Conservation (phyloP, 2,113 vertebrate genomes). For the Cichladusa arquata region DNA sequence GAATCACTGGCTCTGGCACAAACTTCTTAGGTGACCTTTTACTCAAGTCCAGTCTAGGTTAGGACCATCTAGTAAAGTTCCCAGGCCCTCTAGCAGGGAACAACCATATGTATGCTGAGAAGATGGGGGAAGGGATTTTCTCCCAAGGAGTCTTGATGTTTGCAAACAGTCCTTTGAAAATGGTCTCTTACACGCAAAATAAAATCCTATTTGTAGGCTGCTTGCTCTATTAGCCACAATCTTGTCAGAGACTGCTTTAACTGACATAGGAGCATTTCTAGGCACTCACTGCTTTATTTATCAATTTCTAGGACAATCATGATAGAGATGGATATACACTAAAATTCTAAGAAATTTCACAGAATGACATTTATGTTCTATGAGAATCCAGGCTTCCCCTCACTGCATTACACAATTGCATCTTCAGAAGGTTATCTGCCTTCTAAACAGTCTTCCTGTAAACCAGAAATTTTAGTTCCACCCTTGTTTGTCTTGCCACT, state of each 20-base stretch:
- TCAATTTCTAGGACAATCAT: not conserved
- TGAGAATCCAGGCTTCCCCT: not conserved
- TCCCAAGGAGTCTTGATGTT: not conserved
- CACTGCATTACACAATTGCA: not conserved
- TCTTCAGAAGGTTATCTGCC: not conserved
- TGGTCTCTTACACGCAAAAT: not conserved
- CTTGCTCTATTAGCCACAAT: not conserved
- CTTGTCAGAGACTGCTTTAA: not conserved
- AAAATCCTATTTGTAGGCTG: not conserved
- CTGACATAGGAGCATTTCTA: not conserved
- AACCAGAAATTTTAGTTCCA: not conserved
- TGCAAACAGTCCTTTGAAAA: not conserved
- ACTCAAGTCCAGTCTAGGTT: not conserved
- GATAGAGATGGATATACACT: not conserved
- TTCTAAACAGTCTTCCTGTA: not conserved
- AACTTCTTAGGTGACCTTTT: not conserved
- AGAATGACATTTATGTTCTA: not conserved
- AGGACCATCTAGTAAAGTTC: not conserved
- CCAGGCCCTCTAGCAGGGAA: not conserved
- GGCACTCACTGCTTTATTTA: not conserved
- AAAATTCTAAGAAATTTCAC: not conserved
- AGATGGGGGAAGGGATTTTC: fast-evolving
- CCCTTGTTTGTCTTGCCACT: not conserved
- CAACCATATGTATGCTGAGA: not conserved
- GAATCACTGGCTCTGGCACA: not conserved